phyloP scores from a whole-genome alignment of 1,140 invertebrate genomes.

The Medauroidea extradentata region DNA sequence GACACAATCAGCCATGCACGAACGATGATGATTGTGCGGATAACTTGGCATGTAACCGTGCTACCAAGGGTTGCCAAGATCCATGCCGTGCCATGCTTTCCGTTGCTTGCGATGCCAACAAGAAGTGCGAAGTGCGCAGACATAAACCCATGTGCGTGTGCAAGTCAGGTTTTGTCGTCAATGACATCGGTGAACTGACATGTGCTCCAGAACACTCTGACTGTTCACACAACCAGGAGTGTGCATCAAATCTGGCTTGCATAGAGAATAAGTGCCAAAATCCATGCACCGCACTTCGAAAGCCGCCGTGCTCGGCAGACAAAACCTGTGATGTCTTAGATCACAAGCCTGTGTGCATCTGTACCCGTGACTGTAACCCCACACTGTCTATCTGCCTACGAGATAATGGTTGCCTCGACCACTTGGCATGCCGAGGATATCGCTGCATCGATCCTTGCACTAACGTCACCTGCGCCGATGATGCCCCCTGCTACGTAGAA shows the following conservation, averaged over 20 bases:
- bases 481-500: conserved; percentile 84
- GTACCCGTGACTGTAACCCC: conserved; percentile 79
- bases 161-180: conserved; percentile 80
- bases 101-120: conserved; percentile 68
- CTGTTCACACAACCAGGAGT: conserved; percentile 77
- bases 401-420: conserved; percentile 79
- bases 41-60: conserved; percentile 59
- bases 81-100: conserved; percentile 58
- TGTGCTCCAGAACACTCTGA: conserved; percentile 73
- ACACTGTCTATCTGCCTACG: conserved; percentile 81
- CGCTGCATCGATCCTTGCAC: conserved; percentile 87
- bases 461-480: conserved; percentile 68
- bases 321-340: conserved; percentile 82
- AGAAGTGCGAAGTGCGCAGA: conserved; percentile 81
- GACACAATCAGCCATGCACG: conserved; percentile 16
- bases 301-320: conserved; percentile 63
- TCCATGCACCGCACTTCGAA: conserved; percentile 62
- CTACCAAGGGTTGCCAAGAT: conserved; percentile 67
- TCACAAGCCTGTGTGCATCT: conserved; percentile 79
- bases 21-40: conserved; percentile 13
- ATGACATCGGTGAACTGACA: conserved; percentile 74
- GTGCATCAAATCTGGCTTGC: conserved; percentile 79
- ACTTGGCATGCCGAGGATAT: conserved; percentile 80
- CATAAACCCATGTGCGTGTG: conserved; percentile 84
- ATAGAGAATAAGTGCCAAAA: conserved; percentile 75